phyloP scores from a whole-genome alignment of 1,140 invertebrate genomes.

The Physella acuta region DNA sequence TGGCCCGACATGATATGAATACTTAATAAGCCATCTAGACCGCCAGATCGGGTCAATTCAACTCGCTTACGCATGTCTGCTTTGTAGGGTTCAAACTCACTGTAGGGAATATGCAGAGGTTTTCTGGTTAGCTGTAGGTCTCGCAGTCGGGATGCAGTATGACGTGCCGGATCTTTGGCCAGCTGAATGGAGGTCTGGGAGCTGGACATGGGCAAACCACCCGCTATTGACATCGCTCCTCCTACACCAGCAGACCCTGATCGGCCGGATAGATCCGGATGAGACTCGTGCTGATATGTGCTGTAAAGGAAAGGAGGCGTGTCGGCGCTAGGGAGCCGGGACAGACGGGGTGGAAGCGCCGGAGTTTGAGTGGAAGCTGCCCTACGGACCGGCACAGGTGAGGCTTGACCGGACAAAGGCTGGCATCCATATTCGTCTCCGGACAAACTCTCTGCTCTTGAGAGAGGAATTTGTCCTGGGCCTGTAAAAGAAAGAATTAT shows the following conservation, averaged over 20 bases:
- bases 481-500: conserved; percentile 20
- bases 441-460: conserved; percentile 77
- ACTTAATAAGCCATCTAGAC: conserved; percentile 86
- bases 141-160: conserved; percentile 34
- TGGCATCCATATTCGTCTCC: conserved; percentile 83
- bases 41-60: conserved; percentile 58
- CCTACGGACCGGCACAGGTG: conserved; percentile 46
- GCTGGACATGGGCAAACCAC: conserved; percentile 43
- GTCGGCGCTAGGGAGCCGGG: conserved; percentile 47
- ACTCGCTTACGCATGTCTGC: conserved; percentile 47
- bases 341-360: conserved; percentile 67
- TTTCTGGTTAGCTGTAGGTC: conserved; percentile 55
- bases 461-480: conserved; percentile 28
- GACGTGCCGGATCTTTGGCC: neutral
- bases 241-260: conserved; percentile 19
- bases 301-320: conserved; percentile 41
- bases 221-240: conserved; percentile 27
- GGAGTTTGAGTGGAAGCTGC: conserved; percentile 63
- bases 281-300: conserved; percentile 72
- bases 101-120: conserved; percentile 55
- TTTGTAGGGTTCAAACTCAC: conserved; percentile 55
- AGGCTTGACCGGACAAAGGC: conserved; percentile 33
- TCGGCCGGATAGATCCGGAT: conserved; percentile 16
- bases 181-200: conserved; percentile 35
- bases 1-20: conserved; percentile 87